A percentile compares a stretch with the other conserved stretches of the same genome.
Evolutionary conservation across 2,113 vertebrate species (phyloP).

Genomic region (Lepisosteus oculatus): DNA sequence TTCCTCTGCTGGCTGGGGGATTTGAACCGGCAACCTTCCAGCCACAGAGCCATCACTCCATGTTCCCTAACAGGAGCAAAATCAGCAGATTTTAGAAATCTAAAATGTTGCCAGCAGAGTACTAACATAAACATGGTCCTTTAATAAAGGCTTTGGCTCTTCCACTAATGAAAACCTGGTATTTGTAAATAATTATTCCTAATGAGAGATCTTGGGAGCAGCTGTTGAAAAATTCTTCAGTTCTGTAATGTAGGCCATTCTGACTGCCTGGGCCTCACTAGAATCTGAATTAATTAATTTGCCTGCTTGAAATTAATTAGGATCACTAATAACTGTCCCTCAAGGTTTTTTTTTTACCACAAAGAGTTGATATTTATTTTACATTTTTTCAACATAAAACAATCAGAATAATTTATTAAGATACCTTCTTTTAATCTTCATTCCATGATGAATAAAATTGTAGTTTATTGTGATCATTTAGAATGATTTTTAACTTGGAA

Average conservation of each 20-base stretch:
- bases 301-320: conserved; percentile 34
- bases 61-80: too few species aligned
- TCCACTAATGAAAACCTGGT: not conserved
- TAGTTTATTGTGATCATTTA: conserved; percentile 6
- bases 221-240: conserved; percentile 1
- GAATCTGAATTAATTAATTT: conserved; percentile 34
- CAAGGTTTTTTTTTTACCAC: conserved; percentile 45
- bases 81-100: not conserved
- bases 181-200: conserved; percentile 14
- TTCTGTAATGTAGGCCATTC: conserved; percentile 18
- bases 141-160: not conserved
- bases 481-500: conserved; percentile 2
- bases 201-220: not conserved
- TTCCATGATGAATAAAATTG: conserved; percentile 7
- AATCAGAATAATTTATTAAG: conserved; percentile 37
- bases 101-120: not conserved
- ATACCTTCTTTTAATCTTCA: conserved; percentile 40
- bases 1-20: too few species aligned
- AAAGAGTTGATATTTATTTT: conserved; percentile 57
- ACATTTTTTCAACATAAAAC: conserved; percentile 39
- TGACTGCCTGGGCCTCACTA: conserved; percentile 35
- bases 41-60: too few species aligned
- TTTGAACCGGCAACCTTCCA: too few species aligned
- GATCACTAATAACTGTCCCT: conserved; percentile 46
- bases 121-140: too few species aligned